These are phyloP conservation scores for Odobenus rosmarus DNA, from an alignment of 2,113 vertebrate genomes.

Conservation along the genomic window DNA sequence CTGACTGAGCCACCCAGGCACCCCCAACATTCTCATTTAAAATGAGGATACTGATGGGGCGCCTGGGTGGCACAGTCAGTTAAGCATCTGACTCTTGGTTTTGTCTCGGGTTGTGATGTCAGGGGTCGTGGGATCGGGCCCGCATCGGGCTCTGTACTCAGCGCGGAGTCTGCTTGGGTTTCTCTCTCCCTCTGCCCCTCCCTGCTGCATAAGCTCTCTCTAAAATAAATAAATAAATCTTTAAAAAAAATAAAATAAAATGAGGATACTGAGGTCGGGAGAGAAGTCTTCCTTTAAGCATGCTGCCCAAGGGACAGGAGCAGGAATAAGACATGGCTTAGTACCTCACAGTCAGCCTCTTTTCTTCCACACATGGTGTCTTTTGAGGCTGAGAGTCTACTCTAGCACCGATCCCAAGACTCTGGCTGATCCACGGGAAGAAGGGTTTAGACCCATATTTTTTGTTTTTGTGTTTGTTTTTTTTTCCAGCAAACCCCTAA, in stretches of 20 bases:
- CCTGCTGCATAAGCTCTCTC: accelerated
- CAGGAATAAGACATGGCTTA: not conserved
- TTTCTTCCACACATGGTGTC: not conserved
- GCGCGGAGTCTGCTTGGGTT: not conserved
- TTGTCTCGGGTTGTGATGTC: not conserved
- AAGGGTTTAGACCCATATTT: not conserved
- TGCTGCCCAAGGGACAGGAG: accelerated
- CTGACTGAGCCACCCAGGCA: not conserved
- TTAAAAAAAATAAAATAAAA: not conserved
- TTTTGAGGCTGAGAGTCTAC: not conserved
- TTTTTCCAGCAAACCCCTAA: not conserved
- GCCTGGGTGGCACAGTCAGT: not conserved
- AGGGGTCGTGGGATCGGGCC: not conserved
- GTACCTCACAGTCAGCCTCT: not conserved
- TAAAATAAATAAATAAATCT: not conserved
- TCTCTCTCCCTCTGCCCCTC: not conserved
- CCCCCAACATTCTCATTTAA: not conserved
- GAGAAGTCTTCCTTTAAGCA: not conserved
- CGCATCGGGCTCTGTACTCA: not conserved
- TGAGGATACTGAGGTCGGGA: not conserved
- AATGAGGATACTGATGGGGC: not conserved
- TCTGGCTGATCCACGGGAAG: not conserved
- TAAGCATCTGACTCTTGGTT: not conserved
- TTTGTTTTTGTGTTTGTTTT: not conserved
- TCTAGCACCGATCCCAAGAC: not conserved